A percentile compares a stretch with the other conserved stretches of the same genome.
Evolutionary conservation across 1,140 invertebrate species (phyloP).

Genomic region (Ganaspis sp.): DNA sequence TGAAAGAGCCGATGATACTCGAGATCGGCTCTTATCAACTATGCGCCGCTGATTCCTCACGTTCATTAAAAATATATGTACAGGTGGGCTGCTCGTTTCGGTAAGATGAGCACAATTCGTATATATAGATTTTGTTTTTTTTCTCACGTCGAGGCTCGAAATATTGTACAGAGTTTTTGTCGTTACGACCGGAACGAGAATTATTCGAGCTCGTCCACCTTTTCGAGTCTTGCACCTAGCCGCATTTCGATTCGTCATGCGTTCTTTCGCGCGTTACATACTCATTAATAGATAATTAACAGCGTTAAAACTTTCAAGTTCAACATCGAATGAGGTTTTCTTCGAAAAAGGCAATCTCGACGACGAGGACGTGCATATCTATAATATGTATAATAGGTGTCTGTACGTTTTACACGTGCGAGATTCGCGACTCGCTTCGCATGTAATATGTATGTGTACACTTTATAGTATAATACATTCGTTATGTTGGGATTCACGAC

Average conservation of each 20-base stretch:
- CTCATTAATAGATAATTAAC: constrained; percentile 70
- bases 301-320: constrained; percentile 76
- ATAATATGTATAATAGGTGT: constrained; percentile 54
- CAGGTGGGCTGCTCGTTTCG: constrained; percentile 67
- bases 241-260: constrained; percentile 43
- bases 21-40: constrained; percentile 71
- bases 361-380: constrained; percentile 67
- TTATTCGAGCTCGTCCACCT: constrained; percentile 32
- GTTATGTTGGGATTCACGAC: constrained; percentile 70
- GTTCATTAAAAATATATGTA: constrained; percentile 76
- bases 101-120: constrained; percentile 56
- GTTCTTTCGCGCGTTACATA: constrained; percentile 46
- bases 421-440: constrained; percentile 45
- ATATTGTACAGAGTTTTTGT: constrained; percentile 50
- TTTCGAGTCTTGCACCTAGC: constrained; percentile 35
- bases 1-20: constrained; percentile 53
- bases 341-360: constrained; percentile 72
- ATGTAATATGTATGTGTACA: constrained; percentile 61
- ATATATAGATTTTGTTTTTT: constrained; percentile 47
- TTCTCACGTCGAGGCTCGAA: constrained; percentile 54
- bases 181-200: constrained; percentile 55
- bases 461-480: constrained; percentile 67
- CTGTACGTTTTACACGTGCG: constrained; percentile 51
- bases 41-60: constrained; percentile 72
- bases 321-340: constrained; percentile 75